Base-by-base conservation (phyloP, 2,888 invertebrate species). In the Himalopsyche kuldschensis region DNA sequence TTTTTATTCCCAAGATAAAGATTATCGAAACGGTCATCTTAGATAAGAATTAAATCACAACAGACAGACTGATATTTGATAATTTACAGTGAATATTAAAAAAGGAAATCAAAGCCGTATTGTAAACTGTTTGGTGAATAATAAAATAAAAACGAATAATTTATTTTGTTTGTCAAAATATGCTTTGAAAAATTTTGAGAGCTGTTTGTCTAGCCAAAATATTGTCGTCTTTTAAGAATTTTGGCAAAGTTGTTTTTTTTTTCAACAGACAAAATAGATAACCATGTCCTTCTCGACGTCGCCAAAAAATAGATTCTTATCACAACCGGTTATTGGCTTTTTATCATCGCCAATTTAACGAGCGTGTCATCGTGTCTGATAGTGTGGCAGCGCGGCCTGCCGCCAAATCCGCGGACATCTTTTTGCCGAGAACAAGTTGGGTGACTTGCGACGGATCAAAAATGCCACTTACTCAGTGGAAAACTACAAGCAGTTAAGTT, bases 311-410 rank as follows among this genome's bases (percentile, higher is more conserved):
- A 84, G 82, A 82, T 82, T 32, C 46, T 84, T 85, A 85, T 85
- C 85, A 27, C 79, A 85, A 85, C 85, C 82, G 35, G 85, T 82
- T 55, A 82, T 82, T 84, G 80, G 80, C 78, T 79, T 85, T 84
- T 84, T 82, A 85, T 84, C 82, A 78, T 78, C 10, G 17, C 27
- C 2, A 20, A 20, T 75, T 24, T 24, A 69, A 55, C 24, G 55
- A 55, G 55, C 55, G 55, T 47, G 80, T 80, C 63, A 69, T 69
- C 80, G 20, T 80, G n/a, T 32, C 55, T 55, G 55, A 55, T 55
- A 55, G 55, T 20, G 2, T 20, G 20, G 32, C 31, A 27, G 31
- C 75, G 24, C 6, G 55, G 32, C 31, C n/a, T 17, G 24, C 75
- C 31, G 32, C 75, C 27, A 75, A 75, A 27, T 32, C n/a, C 31